Evolutionary conservation across 1,140 invertebrate species (phyloP), one percentile per base, ranked within the genome.

Genomic region (Habropoda laboriosa): DNA sequence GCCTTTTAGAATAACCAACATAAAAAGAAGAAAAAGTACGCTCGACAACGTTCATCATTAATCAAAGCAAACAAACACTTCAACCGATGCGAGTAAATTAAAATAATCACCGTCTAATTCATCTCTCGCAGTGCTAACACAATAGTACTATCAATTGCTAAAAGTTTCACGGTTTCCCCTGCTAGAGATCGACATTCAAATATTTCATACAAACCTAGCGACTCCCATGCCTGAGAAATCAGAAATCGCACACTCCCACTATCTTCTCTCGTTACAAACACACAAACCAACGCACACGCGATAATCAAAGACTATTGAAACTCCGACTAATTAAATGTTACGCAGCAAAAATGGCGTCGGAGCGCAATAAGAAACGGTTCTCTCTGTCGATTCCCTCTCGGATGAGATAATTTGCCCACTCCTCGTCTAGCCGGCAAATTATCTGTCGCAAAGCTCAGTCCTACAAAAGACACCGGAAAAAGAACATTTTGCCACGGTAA

Each of bases 261-360:
- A 53, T 68, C 66, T 16, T 10, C 67, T 40, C 67, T 40, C 24
- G 3, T 53, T 70, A 70, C n/a, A 27, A 27, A 30, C 24, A 64
- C 24, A 27, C 7, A 12, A 64, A 35, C 16, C 10, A 49, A 38
- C n/a, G 24, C 18, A 40, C 35, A 40, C 18, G n/a, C 13, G 18
- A 16, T 24, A 71, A 71, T 57, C 42, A n/a, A 42, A 57, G 35
- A 42, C 27, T 13, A 71, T 71, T n/a, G 27, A 71, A 57, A 18
- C 38, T 42, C 6, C 18, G 16, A 24, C 27, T 71, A 71, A 71
- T 71, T 71, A 71, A 71, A 57, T 27, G 35, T 71, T 57, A 57
- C 68, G 38, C 38, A 42, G 51, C 18, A 57, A 57, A 57, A 55
- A 40, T 40, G 24, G 45, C 49, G 67, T 32, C 40, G 4, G 49